These are phyloP conservation scores for Coranthus polyacanthus DNA, from an alignment of 2,797 vertebrate species.

Conservation along the genomic window DNA sequence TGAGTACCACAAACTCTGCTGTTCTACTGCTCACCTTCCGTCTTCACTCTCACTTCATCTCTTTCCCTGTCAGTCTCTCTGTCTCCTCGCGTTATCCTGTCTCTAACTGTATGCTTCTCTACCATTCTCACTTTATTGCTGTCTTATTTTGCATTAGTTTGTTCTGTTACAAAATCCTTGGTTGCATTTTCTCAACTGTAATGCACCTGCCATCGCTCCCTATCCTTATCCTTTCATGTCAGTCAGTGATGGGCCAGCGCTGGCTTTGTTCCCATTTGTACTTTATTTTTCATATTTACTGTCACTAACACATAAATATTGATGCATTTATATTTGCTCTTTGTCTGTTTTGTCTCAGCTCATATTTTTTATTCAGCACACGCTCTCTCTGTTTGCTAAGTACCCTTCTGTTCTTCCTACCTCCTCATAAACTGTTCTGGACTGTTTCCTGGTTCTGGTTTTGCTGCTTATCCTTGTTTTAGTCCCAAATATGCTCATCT, in stretches of 20 bases:
- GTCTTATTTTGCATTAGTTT: slow-evolving; percentile 31
- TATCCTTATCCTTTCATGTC: slow-evolving; percentile 28
- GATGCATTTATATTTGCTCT: slow-evolving; percentile 18
- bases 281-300: slow-evolving; percentile 29
- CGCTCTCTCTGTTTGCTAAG: slow-evolving; percentile 30
- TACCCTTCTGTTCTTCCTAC: slow-evolving; percentile 21
- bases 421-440: slow-evolving; percentile 29
- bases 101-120: slow-evolving; percentile 13
- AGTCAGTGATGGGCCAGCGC: slow-evolving; percentile 12
- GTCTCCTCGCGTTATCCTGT: slow-evolving; percentile 23
- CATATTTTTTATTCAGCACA: slow-evolving; percentile 39
- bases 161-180: slow-evolving; percentile 2
- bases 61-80: slow-evolving; percentile 44
- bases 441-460: slow-evolving; percentile 13
- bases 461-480: slow-evolving; percentile 23
- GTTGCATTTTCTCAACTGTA: slow-evolving; percentile 34
- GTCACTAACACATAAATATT: slow-evolving; percentile 30
- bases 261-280: slow-evolving; percentile 23
- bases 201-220: slow-evolving; percentile 48
- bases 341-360: slow-evolving; percentile 21
- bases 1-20: slow-evolving; percentile 80
- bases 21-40: slow-evolving; percentile 44
- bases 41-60: slow-evolving; percentile 12
- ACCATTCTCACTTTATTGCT: slow-evolving; percentile 6
- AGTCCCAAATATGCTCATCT: slow-evolving; percentile 13